phyloP scores from a whole-genome alignment of 2,113 vertebrate genomes.

The Gila orcuttii region DNA sequence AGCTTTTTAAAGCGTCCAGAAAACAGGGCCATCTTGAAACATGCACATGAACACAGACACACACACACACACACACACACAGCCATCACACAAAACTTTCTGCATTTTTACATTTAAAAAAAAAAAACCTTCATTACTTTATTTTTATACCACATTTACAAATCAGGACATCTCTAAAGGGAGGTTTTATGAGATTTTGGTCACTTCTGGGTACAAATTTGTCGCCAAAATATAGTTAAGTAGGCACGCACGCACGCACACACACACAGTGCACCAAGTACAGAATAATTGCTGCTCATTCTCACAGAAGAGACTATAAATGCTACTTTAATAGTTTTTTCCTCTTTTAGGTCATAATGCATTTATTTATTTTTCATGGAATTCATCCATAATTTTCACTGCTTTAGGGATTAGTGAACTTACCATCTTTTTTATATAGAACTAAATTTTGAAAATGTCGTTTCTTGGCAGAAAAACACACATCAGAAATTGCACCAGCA shows the following conservation, averaged over 20 bases:
- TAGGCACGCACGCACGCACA: not conserved
- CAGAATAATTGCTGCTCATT: constrained; percentile 9
- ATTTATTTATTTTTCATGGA: not conserved
- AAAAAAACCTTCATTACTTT: no score
- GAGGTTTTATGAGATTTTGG: no score
- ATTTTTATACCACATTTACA: no score
- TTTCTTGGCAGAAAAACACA: not conserved
- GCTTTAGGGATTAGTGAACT: not conserved
- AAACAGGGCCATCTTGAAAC: constrained; percentile 23
- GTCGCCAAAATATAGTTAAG: no score
- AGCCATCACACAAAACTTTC: not conserved
- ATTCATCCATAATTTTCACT: not conserved
- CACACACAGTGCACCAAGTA: not conserved
- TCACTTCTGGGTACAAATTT: no score
- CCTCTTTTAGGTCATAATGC: not conserved
- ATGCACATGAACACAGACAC: no score
- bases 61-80: no score
- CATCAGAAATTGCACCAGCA: constrained; percentile 30
- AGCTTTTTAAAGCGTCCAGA: constrained; percentile 42
- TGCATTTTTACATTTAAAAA: no score
- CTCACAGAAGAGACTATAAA: not conserved
- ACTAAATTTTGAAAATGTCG: not conserved
- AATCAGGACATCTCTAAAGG: no score
- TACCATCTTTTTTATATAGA: not conserved
- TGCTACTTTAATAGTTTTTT: not conserved